Evolutionary conservation across 1,140 invertebrate genomes (phyloP), one percentile per base, ranked within the genome.

Genomic region (Drosophila kikkawai): DNA sequence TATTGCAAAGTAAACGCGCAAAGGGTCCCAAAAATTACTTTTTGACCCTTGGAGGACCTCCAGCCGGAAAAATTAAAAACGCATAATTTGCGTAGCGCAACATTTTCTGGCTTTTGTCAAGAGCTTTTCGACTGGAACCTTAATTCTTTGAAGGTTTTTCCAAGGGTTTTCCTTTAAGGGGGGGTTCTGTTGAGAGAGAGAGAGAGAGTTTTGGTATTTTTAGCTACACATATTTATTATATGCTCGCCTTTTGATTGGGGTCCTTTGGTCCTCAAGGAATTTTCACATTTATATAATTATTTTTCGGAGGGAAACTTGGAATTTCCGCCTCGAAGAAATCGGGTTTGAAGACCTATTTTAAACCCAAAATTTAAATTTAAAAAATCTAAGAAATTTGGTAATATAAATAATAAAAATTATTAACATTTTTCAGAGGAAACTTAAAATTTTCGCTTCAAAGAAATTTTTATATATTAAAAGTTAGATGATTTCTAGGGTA

Each of bases 11-110:
- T 39, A 56, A 56, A 56, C 36, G 26, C 53, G 26, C 53, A 56
- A 56, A 56, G 53, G 53, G 53, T 39, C 53, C 53, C 53, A 26
- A 39, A 56, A 56, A 56, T 56, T 56, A 56, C 53, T 56, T 56
- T 45, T 56, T 39, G 53, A 56, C 53, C 53, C 53, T 29, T 29
- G 26, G 22, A 3, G 22, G 26, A 5, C 26, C 26, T 29, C 22
- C 22, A 22, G 26, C 26, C 26, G 53, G 36, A 56, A 56, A 56
- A 56, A 56, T 56, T 56, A 56, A 56, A 56, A 56, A 39, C 53
- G 36, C 53, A 56, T 56, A 56, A 56, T 56, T 56, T 56, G 53
- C 19, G 53, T 56, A 39, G 53, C 19, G 7, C 22, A 39, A 39
- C 26, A 39, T 39, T 39, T 39, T 22, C 53, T 56, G 53, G 36